phyloP scores from a whole-genome alignment of 2,888 invertebrate genomes.

The Linnaemya tessellans region DNA sequence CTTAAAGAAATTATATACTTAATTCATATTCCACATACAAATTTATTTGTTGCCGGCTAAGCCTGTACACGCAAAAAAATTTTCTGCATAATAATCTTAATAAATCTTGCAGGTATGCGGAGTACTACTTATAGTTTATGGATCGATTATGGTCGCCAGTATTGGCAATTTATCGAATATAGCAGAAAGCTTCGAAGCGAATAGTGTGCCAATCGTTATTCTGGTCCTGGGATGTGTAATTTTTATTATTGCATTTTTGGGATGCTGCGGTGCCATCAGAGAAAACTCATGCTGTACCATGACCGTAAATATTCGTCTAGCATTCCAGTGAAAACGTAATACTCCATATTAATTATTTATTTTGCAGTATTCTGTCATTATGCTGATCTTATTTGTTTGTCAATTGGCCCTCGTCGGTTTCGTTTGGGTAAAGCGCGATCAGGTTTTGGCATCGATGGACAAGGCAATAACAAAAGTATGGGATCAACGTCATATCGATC shows the following conservation, averaged over 20 bases:
- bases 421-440: conserved; percentile 87
- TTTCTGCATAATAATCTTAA: neutral
- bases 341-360: neutral
- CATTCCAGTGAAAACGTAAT: neutral
- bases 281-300: conserved; percentile 94
- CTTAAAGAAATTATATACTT: no score
- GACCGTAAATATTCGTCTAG: conserved; percentile 85
- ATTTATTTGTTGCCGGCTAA: neutral
- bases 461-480: conserved; percentile 84
- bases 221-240: conserved; percentile 88
- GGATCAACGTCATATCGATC: conserved; percentile 76
- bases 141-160: conserved; percentile 87
- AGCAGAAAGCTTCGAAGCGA: conserved; percentile 83
- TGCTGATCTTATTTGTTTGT: conserved; percentile 88
- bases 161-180: conserved; percentile 84
- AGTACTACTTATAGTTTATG: conserved; percentile 87
- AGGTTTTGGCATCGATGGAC: conserved; percentile 84
- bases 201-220: conserved; percentile 87
- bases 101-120: conserved; percentile 87
- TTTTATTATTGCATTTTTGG: conserved; percentile 93
- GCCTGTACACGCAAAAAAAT: neutral
- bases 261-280: conserved; percentile 94
- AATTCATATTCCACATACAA: no score
- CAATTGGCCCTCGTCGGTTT: conserved; percentile 89
- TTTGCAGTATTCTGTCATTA: conserved; percentile 88